Conservation (phyloP, 2,888 invertebrate species). For the Meloe dianella region DNA sequence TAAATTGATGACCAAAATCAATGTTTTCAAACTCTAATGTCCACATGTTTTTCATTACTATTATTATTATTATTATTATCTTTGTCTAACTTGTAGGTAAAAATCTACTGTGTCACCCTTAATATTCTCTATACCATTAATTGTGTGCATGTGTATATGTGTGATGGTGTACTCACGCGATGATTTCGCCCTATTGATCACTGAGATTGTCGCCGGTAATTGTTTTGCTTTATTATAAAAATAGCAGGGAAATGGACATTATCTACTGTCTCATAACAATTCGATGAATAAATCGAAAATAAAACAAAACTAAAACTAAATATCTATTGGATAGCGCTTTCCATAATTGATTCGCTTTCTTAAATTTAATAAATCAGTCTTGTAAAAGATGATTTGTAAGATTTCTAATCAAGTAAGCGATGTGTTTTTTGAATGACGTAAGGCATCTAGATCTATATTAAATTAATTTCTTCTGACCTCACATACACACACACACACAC, state of each 20-base stretch:
- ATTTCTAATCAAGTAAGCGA: conserved; percentile 3
- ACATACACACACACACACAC: too few species aligned
- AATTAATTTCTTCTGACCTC: neutral
- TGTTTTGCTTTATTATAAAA: conserved; percentile 39
- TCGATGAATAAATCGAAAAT: too few species aligned
- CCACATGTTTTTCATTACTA: too few species aligned
- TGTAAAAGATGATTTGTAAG: neutral
- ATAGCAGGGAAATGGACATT: neutral
- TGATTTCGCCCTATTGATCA: conserved; percentile 53
- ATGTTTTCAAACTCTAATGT: conserved; percentile 14
- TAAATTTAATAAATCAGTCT: too few species aligned
- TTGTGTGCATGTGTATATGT: conserved; percentile 9
- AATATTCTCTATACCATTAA: conserved; percentile 4
- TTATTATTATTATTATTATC: too few species aligned
- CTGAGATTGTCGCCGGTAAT: conserved; percentile 53
- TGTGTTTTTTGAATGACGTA: too few species aligned
- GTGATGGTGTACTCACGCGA: conserved; percentile 44
- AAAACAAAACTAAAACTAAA: too few species aligned
- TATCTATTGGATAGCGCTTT: too few species aligned
- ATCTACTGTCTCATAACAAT: too few species aligned
- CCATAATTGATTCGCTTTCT: too few species aligned
- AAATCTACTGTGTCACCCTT: neutral
- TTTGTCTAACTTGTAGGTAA: neutral
- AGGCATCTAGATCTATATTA: neutral
- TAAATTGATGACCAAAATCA: conserved; percentile 21